Evolutionary conservation across 2,113 vertebrate species (phyloP), one percentile per base, ranked within the genome.

Genomic region (Setophaga kirtlandii): DNA sequence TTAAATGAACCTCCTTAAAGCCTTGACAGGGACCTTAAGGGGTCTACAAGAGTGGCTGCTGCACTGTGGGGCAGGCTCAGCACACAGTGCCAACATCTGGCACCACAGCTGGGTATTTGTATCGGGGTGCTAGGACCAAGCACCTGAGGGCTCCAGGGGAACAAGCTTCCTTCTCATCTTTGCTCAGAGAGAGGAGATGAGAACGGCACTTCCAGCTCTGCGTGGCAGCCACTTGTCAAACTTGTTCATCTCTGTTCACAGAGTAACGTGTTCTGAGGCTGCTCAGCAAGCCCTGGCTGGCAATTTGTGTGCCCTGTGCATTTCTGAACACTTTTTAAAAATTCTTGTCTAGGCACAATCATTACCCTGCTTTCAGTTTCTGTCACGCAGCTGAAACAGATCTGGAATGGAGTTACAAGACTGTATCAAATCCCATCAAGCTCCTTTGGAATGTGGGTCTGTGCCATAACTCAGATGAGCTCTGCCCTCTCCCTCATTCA

Each of bases 401-500:
- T 42, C 70, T 88, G 69, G 68, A 71, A 65, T 5, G 21, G 56
- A 91, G 65, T 58, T 86, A 56, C 70, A 22, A 50, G 47, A 42
- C n/a, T 7, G 37, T 20, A 27, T 46, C 74, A 93, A 97, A 91
- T 62, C 74, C 86, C 67, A 56, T 67, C 83, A 27, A 77, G 42
- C 17, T 83, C 68, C 89, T 86, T 65, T 55, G 7, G 4, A 96
- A 87, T 6, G 30, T 30, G 2, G 1, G 42, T 28, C 53, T 71
- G 52, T 64, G 90, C 58, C 64, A 10, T 87, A 87, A 69, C 70
- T 93, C 59, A 60, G 83, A 60, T 64, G 89, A 96, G 88, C 63
- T 94, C 85, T 95, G 93, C 68, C 87, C 74, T 77, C 68, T 96
- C 73, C 41, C 69, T 68, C 76, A 31, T 42, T 82, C 62, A 94